Percentiles rank a stretch among this genome's conserved stretches.
These are phyloP conservation scores for Ibycter americanus DNA, from an alignment of 2,797 vertebrate species.

Conservation along the genomic window DNA sequence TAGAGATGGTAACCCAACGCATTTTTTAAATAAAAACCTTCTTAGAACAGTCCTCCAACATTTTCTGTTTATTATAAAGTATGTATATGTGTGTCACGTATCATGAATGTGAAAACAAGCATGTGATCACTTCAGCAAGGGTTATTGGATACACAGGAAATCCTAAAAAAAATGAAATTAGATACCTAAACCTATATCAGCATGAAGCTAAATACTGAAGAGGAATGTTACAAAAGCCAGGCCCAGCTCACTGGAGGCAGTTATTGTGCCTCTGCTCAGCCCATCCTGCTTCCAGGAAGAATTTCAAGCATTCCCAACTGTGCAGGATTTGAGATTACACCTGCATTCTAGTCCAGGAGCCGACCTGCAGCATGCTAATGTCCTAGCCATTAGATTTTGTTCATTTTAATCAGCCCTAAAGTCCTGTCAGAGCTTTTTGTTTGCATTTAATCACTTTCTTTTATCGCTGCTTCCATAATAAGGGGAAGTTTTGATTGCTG, in stretches of 20 bases:
- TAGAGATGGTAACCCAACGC: background rate
- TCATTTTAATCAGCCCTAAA: background rate
- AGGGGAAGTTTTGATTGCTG: background rate
- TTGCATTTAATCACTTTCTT: background rate
- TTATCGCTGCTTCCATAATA: background rate
- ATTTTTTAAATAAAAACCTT: background rate
- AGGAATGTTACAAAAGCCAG: background rate
- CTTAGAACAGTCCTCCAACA: background rate
- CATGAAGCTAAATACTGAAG: background rate
- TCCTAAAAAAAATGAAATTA: background rate
- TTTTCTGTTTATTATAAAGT: background rate
- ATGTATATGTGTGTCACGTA: background rate
- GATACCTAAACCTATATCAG: background rate
- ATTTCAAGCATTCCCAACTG: background rate
- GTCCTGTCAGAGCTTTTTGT: background rate
- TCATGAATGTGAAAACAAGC: background rate
- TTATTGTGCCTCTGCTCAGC: background rate
- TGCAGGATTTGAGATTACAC: background rate
- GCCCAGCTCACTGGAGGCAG: background rate
- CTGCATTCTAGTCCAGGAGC: background rate
- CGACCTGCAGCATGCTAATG: background rate
- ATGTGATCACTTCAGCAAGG: background rate
- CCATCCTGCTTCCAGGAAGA: background rate
- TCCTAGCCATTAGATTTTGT: background rate
- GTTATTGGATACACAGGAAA: background rate